Conservation (phyloP, 2,797 vertebrate species). For the Tokudaia muenninki region DNA sequence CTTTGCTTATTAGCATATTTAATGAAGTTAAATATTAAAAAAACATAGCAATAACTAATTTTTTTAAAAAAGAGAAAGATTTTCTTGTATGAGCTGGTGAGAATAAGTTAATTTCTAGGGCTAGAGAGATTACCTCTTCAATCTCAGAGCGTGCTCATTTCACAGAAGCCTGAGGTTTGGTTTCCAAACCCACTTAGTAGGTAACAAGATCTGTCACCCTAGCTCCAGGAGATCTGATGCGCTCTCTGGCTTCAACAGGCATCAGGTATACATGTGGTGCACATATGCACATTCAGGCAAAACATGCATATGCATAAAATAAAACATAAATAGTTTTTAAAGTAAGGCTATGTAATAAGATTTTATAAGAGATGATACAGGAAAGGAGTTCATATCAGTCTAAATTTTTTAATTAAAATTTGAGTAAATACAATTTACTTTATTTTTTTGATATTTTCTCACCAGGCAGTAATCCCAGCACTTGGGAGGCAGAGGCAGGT, state of each 20-base stretch:
- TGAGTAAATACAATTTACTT: constrained; percentile 9
- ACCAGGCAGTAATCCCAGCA: no score
- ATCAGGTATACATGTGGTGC: no score
- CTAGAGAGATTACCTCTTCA: not conserved
- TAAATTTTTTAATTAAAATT: not conserved
- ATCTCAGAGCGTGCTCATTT: not conserved
- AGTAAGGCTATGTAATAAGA: not conserved
- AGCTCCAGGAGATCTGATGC: not conserved
- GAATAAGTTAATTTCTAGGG: not conserved
- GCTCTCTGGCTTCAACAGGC: no score
- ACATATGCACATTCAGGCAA: not conserved
- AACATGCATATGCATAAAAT: not conserved
- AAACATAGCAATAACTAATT: not conserved
- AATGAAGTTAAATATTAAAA: not conserved
- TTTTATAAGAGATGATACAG: not conserved
- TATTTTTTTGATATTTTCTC: not conserved
- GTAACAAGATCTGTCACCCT: not conserved
- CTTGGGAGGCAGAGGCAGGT: no score
- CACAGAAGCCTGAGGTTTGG: not conserved
- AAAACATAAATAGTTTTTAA: not conserved
- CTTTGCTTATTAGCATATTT: not conserved
- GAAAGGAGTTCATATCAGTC: not conserved
- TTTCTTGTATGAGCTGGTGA: not conserved
- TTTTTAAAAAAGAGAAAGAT: not conserved
- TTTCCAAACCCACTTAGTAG: not conserved